These are phyloP conservation scores for Trididemnum nubilum DNA, from an alignment of 23 tunicate species.

Conservation along the genomic window DNA sequence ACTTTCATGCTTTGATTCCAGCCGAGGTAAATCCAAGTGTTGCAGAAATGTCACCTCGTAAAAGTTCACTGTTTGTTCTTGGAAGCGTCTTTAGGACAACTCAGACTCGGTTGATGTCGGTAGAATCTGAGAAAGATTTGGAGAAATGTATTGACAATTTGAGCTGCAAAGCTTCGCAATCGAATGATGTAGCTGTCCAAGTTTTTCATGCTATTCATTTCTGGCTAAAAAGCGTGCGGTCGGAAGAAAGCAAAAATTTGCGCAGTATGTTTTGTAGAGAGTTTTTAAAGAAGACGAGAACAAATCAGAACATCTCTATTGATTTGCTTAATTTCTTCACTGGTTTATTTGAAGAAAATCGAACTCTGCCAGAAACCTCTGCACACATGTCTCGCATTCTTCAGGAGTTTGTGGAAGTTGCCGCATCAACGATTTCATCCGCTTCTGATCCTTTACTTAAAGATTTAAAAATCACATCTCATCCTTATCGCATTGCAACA, in stretches of 20 bases:
- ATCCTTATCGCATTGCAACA: slow-evolving; percentile 4
- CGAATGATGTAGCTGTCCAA: not conserved
- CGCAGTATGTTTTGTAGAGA: not conserved
- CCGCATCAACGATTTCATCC: slow-evolving; percentile 13
- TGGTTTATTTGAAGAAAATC: not conserved
- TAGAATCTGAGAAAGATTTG: not conserved
- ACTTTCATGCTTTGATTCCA: not conserved
- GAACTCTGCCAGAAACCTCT: not conserved
- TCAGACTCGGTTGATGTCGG: not conserved
- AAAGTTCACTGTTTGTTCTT: slow-evolving; percentile 10
- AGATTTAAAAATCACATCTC: slow-evolving; percentile 5
- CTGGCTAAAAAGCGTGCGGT: not conserved
- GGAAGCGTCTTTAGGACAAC: not conserved
- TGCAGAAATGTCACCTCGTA: not conserved
- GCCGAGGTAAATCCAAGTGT: not conserved
- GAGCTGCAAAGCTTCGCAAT: not conserved
- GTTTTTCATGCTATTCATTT: not conserved
- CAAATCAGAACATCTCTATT: not conserved
- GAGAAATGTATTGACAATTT: not conserved
- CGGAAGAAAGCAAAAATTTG: not conserved
- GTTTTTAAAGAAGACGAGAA: not conserved
- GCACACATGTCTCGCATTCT: not conserved
- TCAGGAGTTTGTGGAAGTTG: slow-evolving; percentile 9
- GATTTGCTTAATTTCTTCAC: not conserved
- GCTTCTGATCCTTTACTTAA: not conserved